Evolutionary conservation across 2,113 vertebrate species (phyloP).

Genomic region (Gobiocypris rarus): DNA sequence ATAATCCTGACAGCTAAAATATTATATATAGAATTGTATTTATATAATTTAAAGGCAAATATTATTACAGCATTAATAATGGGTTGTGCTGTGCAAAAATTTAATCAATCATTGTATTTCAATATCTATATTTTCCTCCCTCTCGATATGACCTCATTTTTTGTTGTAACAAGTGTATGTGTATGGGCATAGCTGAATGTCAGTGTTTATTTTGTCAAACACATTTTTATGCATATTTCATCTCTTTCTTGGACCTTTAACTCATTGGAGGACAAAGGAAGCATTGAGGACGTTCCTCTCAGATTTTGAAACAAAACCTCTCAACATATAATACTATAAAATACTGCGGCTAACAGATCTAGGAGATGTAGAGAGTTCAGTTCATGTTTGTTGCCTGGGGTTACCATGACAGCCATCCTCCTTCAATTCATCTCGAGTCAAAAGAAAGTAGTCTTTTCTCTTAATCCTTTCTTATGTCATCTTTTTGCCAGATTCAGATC

Average conservation of each 20-base stretch:
- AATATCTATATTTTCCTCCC: background rate
- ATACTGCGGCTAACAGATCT: background rate
- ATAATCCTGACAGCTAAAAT: background rate
- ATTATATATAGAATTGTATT: background rate
- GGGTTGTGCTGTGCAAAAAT: background rate
- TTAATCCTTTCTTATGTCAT: constrained; percentile 14
- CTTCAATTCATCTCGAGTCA: constrained; percentile 40
- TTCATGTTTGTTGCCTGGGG: constrained; percentile 54
- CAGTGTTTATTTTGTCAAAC: background rate
- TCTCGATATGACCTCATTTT: background rate
- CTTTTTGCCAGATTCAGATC: constrained; percentile 49
- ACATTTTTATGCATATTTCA: background rate
- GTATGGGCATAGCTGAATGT: background rate
- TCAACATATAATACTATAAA: constrained; percentile 2
- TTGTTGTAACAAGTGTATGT: background rate
- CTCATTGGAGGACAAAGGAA: background rate
- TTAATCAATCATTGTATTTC: background rate
- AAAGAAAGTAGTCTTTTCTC: constrained; percentile 4
- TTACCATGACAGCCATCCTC: constrained; percentile 49
- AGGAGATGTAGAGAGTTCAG: constrained; percentile 11
- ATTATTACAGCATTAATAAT: background rate
- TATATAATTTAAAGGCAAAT: background rate
- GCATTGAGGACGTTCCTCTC: constrained; percentile 18
- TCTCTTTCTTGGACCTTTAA: background rate
- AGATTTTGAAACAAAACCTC: background rate